A percentile compares a stretch with the other conserved stretches of the same genome.
phyloP scores from a whole-genome alignment of 2,113 vertebrate species.

The Indri indri region DNA sequence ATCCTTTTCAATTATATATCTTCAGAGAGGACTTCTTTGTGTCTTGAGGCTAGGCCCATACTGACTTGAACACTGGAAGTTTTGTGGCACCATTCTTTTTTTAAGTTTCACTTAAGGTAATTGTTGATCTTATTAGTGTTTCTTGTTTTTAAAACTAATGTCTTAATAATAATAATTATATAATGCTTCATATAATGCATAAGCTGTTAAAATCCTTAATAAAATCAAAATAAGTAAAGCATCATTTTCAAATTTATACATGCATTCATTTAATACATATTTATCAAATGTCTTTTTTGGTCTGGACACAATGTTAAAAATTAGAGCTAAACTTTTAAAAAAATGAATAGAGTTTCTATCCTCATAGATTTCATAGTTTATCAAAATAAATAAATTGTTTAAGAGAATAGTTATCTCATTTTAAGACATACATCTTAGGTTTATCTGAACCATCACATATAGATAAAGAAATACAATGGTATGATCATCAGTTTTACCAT shows the following conservation, averaged over 20 bases:
- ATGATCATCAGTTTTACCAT: background rate
- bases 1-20: conserved; percentile 51
- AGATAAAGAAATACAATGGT: background rate
- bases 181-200: background rate
- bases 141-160: background rate
- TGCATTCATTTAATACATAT: background rate
- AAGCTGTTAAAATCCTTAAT: background rate
- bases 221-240: background rate
- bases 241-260: background rate
- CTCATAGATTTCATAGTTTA: background rate
- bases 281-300: background rate
- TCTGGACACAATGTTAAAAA: background rate
- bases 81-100: conserved; percentile 33
- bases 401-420: background rate
- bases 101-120: background rate
- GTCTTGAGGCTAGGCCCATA: background rate
- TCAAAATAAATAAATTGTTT: conserved; percentile 21
- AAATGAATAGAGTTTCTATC: background rate
- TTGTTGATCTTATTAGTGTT: background rate
- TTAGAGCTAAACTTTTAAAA: background rate
- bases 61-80: background rate
- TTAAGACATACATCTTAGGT: background rate
- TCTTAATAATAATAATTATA: background rate
- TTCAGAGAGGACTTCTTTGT: conserved; percentile 19
- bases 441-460: background rate